A percentile compares a stretch with the other conserved stretches of the same genome.
phyloP scores from a whole-genome alignment of 2,888 invertebrate species.

The Drosophila melanocephala region DNA sequence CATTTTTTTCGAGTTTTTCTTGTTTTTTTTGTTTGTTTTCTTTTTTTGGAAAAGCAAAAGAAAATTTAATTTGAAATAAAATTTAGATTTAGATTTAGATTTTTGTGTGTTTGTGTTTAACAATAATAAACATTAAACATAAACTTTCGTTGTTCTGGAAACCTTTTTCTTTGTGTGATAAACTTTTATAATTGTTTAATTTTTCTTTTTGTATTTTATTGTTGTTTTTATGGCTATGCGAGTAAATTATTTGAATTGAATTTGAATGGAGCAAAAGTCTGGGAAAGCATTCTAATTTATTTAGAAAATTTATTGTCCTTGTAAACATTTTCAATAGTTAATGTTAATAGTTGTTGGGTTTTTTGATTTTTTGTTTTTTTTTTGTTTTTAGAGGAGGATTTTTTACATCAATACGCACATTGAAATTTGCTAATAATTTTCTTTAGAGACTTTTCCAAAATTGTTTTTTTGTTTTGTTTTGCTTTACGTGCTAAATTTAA shows the following conservation, averaged over 20 bases:
- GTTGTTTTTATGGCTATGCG: conserved; percentile 22
- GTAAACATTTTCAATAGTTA: conserved; percentile 70
- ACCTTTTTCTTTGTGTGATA: conserved; percentile 56
- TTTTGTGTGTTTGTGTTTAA: conserved; percentile 4
- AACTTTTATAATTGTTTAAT: conserved; percentile 13
- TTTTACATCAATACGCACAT: conserved; percentile 67
- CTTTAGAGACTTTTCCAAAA: conserved; percentile 75
- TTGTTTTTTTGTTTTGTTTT: conserved; percentile 22
- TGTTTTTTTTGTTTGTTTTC: conserved; percentile 20
- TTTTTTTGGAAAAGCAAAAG: conserved; percentile 72
- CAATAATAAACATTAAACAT: conserved; percentile 58
- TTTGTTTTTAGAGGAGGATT: conserved; percentile 26
- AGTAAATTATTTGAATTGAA: conserved; percentile 54
- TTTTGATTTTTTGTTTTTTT: conserved; percentile 21
- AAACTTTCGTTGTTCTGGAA: conserved; percentile 78
- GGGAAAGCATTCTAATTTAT: conserved; percentile 70
- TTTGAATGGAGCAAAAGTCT: conserved; percentile 41
- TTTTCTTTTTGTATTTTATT: conserved; percentile 18
- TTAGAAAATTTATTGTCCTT: conserved; percentile 80
- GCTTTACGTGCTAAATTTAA: conserved; percentile 47
- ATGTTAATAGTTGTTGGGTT: conserved; percentile 53
- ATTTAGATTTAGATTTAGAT: conserved; percentile 1
- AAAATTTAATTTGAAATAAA: conserved; percentile 33
- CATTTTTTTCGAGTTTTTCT: conserved; percentile 57
- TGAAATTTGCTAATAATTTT: conserved; percentile 74